Base-by-base conservation (phyloP, 2,113 vertebrate species). In the Pseudopodoces humilis region DNA sequence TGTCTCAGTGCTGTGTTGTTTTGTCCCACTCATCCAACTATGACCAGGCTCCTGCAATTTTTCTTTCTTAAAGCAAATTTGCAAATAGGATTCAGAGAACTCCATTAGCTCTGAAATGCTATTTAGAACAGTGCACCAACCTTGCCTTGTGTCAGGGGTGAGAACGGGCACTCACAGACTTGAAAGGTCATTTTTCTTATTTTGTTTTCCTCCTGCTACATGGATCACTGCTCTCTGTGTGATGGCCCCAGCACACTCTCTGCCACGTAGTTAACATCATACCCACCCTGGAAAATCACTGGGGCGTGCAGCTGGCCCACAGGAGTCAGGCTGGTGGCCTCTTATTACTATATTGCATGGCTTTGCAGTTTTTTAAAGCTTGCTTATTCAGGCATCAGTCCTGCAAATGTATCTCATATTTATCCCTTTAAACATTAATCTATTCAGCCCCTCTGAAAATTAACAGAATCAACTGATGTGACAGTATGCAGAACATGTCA, bases 111-210 rank as follows among this genome's bases (percentile, higher is more conserved):
- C 43, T 39, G 41, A 77, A 91, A 67, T 80, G 56, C 55, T n/a
- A 12, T 24, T 88, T 23, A 70, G 64, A 89, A 6, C 30, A 83
- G 28, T 19, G 46, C 43, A 85, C 33, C 27, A 23, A 77, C 14
- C 39, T 39, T 15, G 17, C 25, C 1, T 14, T 31, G 41, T 70
- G 87, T 55, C 67, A 88, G 1, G 31, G 50, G 24, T 87, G 74
- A 85, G 39, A 95, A 76, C 0, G 25, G 55, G 58, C 56, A 21
- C 21, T 82, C 25, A 0, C 37, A 31, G 58, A 9, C 75, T 23
- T 52, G 70, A 91, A 86, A 88, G 8, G n/a, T 69, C 25, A 43
- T 94, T 94, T 95, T 87, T 87, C 81, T 91, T 80, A 15, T 72
- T 91, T 94, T 62, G 58, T 62, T 91, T 90, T 72, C 39, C 55